Conservation (phyloP, 2,113 vertebrate genomes). For the Cichladusa arquata region DNA sequence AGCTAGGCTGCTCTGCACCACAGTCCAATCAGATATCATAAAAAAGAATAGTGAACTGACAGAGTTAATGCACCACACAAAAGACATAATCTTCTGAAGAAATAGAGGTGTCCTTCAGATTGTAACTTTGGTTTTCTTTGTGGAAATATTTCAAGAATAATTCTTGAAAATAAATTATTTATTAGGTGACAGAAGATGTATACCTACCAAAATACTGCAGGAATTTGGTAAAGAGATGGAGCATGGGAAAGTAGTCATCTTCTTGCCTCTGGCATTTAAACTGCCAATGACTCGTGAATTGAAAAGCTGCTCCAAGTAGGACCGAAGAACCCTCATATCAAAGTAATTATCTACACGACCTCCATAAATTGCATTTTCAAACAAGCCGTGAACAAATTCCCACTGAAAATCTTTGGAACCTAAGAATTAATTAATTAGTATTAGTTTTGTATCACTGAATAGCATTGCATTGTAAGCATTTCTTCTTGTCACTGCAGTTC, state of each 20-base stretch:
- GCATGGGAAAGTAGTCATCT: conserved; percentile 74
- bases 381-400: conserved; percentile 92
- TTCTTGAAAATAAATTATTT: background rate
- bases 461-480: background rate
- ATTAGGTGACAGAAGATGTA: background rate
- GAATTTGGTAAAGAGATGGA: conserved; percentile 86
- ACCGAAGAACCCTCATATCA: conserved; percentile 90
- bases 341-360: conserved; percentile 93
- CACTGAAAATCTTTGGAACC: conserved; percentile 86
- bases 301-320: conserved; percentile 94
- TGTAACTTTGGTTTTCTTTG: background rate
- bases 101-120: background rate
- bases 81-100: background rate
- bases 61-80: background rate
- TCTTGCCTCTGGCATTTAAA: conserved; percentile 74
- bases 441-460: background rate
- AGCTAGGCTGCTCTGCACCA: background rate
- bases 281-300: conserved; percentile 75
- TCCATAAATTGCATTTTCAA: conserved; percentile 95
- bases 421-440: conserved; percentile 53
- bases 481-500: background rate
- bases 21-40: background rate
- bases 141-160: background rate
- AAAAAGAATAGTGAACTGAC: background rate
- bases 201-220: conserved; percentile 88